Evolutionary conservation across 2,113 vertebrate genomes (phyloP), one percentile per base, ranked within the genome.

Genomic region (Coreoperca whiteheadi): DNA sequence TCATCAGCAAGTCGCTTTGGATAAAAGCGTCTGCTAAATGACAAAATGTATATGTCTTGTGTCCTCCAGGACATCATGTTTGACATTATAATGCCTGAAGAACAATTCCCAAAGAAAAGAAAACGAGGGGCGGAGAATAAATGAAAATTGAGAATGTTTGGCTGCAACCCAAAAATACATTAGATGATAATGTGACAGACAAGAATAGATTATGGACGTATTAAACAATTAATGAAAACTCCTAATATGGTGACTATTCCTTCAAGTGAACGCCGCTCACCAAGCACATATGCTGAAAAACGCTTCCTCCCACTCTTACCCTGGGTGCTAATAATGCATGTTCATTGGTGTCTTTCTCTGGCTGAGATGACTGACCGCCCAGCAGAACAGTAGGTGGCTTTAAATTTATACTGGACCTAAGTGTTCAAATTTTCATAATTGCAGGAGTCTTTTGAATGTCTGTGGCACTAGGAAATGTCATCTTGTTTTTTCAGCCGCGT

Each of bases 361-460:
- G 10, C 41, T 43, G 25, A 80, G 66, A 10, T 7, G 16, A 56
- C 48, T 20, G 51, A 28, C 30, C 56, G 50, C 7, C 25, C 14
- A 20, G 25, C 41, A 78, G 34, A 43, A 21, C n/a, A 70, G 41
- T 73, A 8, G 28, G 51, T 65, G 41, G 41, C 25, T 57, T 71
- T 53, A 80, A 59, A 76, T 65, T 57, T 61, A 30, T 6, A 64
- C 4, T 51, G 50, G 10, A 51, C 30, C 0, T 70, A 68, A 65
- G 50, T 79, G 20, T 30, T 74, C 51, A 70, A 23, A 60, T 50
- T 61, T 48, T 54, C 43, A 56, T 77, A 72, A 82, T 78, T 81
- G 25, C 53, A 57, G 39, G 59, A 39, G 20, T 53, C 9, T 82
- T 79, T 61, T 61, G 2, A 39, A 60, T 30, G 28, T 32, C 46